These are phyloP conservation scores for Sphaerophoria taeniata DNA, from an alignment of 2,888 invertebrate species.

Conservation along the genomic window DNA sequence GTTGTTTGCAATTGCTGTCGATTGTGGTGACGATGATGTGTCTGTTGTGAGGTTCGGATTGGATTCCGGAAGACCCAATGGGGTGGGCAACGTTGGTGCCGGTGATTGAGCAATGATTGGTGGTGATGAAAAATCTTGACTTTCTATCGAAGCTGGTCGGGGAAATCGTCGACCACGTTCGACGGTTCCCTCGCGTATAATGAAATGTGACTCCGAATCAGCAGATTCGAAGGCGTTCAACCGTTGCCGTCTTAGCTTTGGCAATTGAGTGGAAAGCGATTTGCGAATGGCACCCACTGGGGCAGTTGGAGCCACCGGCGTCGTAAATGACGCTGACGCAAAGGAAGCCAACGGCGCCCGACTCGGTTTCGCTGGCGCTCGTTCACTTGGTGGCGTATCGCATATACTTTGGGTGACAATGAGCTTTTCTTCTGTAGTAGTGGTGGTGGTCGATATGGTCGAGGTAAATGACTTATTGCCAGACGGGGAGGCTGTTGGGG, in stretches of 20 bases:
- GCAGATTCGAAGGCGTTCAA: conserved; percentile 62
- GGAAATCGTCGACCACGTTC: conserved; percentile 81
- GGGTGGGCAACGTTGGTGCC: conserved; percentile 49
- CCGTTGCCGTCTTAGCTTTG: conserved; percentile 65
- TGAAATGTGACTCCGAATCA: conserved; percentile 77
- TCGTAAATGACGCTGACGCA: conserved; percentile 18
- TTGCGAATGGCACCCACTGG: conserved; percentile 76
- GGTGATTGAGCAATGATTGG: conserved; percentile 47
- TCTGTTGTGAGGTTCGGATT: background rate
- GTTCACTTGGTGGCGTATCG: conserved; percentile 82
- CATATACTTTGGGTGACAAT: conserved; percentile 81
- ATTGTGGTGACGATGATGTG: conserved; percentile 30
- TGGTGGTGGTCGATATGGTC: conserved; percentile 70
- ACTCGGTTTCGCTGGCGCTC: conserved; percentile 81
- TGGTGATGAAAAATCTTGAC: conserved; percentile 34
- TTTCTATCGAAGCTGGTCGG: conserved; percentile 75
- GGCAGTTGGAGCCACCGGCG: conserved; percentile 51
- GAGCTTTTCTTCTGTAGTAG: conserved; percentile 77
- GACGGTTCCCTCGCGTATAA: conserved; percentile 76
- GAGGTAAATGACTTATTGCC: conserved; percentile 62
- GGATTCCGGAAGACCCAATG: conserved; percentile 44
- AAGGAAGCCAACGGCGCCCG: conserved; percentile 63
- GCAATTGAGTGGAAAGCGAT: conserved; percentile 68
- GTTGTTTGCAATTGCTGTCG: conserved; percentile 51
- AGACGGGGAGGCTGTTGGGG: conserved; percentile 26